Evolutionary conservation across 2,797 vertebrate genomes (phyloP).

Genomic region (Semotilus atromaculatus): DNA sequence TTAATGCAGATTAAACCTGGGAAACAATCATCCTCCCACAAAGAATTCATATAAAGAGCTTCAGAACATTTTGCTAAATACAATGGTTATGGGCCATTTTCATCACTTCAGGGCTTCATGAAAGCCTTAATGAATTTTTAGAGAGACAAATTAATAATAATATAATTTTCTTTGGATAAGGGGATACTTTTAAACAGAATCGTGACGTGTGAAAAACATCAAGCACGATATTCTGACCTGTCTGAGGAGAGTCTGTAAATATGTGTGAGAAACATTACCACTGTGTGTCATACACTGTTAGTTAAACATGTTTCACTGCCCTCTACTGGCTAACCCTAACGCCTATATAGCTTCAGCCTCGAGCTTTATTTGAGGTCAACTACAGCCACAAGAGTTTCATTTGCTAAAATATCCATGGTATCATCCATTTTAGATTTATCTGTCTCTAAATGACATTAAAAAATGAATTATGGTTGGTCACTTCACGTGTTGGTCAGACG

Average conservation of each 20-base stretch:
- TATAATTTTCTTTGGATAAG: not conserved
- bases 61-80: not conserved
- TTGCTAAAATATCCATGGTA: not conserved
- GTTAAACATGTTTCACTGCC: not conserved
- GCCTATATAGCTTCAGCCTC: not conserved
- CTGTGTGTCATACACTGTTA: not conserved
- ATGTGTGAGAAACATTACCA: not conserved
- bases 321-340: not conserved
- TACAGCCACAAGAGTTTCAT: not conserved
- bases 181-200: not conserved
- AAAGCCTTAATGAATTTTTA: not conserved
- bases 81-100: not conserved
- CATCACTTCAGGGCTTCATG: not conserved
- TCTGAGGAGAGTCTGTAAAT: not conserved
- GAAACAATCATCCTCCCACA: conserved; percentile 48
- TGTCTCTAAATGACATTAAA: not conserved
- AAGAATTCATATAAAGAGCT: conserved; percentile 15
- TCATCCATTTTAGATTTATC: not conserved
- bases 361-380: not conserved
- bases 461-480: not conserved
- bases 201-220: not conserved
- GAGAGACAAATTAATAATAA: not conserved
- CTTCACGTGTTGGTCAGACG: not conserved
- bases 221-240: not conserved
- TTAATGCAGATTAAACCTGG: conserved; percentile 52